Evolutionary conservation across 2,888 invertebrate genomes (phyloP).

Genomic region (Ischnus inquisitorius): DNA sequence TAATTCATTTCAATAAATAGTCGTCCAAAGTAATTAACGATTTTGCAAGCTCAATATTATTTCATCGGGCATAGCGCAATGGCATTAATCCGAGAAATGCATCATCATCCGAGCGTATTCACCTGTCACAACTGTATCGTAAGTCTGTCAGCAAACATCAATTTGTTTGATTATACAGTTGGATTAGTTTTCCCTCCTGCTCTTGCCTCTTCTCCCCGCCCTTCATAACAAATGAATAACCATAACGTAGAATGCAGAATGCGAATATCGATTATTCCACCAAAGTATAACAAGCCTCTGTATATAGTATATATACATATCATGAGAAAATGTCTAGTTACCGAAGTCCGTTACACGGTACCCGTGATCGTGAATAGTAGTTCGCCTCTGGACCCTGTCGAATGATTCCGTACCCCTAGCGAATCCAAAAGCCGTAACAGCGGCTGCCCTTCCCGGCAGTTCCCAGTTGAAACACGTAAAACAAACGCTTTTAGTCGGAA

Average conservation of each 20-base stretch:
- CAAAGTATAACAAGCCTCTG: background rate
- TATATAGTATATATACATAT: too few species aligned
- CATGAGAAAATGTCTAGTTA: slow-evolving; percentile 1
- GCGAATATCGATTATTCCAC: slow-evolving; percentile 23
- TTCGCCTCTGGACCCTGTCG: slow-evolving; percentile 1
- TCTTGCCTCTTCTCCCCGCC: background rate
- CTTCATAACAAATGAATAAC: slow-evolving; percentile 28
- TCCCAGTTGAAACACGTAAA: slow-evolving; percentile 67
- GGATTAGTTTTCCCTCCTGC: slow-evolving; percentile 17
- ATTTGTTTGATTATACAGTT: slow-evolving; percentile 20
- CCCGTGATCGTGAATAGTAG: slow-evolving; percentile 2
- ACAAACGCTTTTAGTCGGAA: slow-evolving; percentile 70
- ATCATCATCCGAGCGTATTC: background rate
- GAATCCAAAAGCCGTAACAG: slow-evolving; percentile 50
- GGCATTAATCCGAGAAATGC: background rate
- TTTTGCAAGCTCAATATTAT: too few species aligned
- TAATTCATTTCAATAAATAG: too few species aligned
- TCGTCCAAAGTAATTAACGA: too few species aligned
- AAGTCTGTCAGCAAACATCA: slow-evolving; percentile 29
- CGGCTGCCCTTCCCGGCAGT: slow-evolving; percentile 48
- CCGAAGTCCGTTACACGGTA: slow-evolving; percentile 8
- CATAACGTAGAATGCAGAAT: slow-evolving; percentile 15
- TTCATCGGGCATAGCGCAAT: too few species aligned
- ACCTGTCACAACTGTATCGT: background rate
- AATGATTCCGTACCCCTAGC: background rate